These are phyloP conservation scores for Nyleta sp. DNA, from an alignment of 2,888 invertebrate genomes.

Conservation along the genomic window DNA sequence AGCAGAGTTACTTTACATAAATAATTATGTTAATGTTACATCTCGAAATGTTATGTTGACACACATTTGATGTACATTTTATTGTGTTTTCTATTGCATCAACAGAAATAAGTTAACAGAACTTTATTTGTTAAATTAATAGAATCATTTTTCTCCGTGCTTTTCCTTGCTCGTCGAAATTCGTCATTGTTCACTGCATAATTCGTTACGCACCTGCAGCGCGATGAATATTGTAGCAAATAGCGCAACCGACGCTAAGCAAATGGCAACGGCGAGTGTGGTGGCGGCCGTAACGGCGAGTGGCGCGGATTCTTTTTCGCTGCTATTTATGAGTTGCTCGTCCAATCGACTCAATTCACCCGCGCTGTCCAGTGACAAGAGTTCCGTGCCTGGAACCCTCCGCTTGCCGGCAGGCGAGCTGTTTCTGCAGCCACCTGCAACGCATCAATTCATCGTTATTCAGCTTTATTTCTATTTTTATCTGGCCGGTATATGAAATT, in stretches of 20 bases:
- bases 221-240: slow-evolving; percentile 88
- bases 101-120: no score
- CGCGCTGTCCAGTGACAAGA: slow-evolving; percentile 71
- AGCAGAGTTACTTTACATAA: no score
- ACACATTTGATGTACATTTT: no score
- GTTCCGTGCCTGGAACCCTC: slow-evolving; percentile 86
- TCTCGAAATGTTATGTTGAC: no score
- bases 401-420: slow-evolving; percentile 90
- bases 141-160: no score
- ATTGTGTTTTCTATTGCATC: no score
- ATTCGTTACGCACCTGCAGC: slow-evolving; percentile 86
- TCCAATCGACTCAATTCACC: slow-evolving; percentile 67
- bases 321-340: slow-evolving; percentile 67
- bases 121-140: no score
- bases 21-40: no score
- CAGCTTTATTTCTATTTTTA: no score
- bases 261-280: slow-evolving; percentile 87
- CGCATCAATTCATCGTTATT: slow-evolving; percentile 31
- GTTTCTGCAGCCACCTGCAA: slow-evolving; percentile 88
- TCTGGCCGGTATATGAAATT: slow-evolving; percentile 21
- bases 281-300: slow-evolving; percentile 86
- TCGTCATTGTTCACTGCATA: no score
- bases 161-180: no score
- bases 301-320: slow-evolving; percentile 71
- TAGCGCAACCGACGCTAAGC: slow-evolving; percentile 87